These are phyloP conservation scores for Acanthis flammea DNA, from an alignment of 2,797 vertebrate species.

Conservation along the genomic window DNA sequence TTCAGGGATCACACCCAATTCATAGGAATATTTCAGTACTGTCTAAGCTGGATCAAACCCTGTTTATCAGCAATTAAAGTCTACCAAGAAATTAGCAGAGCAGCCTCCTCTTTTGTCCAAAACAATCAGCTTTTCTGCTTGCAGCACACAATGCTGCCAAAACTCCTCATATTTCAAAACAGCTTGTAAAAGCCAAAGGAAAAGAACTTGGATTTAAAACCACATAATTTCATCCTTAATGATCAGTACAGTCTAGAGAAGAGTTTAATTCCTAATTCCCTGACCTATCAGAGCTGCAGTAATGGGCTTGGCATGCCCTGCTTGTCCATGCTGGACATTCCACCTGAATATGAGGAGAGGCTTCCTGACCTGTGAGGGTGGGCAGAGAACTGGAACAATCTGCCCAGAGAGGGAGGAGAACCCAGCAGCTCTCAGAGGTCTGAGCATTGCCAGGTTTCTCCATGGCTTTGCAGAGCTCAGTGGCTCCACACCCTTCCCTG, in stretches of 20 bases:
- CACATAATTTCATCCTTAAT: not conserved
- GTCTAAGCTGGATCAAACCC: not conserved
- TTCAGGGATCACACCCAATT: not conserved
- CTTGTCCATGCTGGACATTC: not conserved
- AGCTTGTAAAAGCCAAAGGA: not conserved
- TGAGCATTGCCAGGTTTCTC: accelerated
- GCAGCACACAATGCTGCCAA: not conserved
- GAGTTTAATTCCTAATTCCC: not conserved
- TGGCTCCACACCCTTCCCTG: not conserved
- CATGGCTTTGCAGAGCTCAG: accelerated
- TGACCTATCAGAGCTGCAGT: not conserved
- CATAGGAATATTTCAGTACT: not conserved
- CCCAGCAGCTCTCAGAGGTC: not conserved
- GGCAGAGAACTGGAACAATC: not conserved
- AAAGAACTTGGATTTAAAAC: not conserved
- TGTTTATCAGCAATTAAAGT: not conserved
- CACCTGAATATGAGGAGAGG: not conserved
- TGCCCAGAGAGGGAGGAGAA: not conserved
- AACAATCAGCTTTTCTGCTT: not conserved
- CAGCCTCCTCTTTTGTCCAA: not conserved
- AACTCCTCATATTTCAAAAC: not conserved
- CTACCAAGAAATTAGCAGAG: not conserved
- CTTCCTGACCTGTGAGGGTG: not conserved
- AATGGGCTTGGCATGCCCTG: not conserved
- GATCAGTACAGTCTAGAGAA: not conserved